Base-by-base conservation (phyloP, 2,888 invertebrate genomes). In the Idaea aversata region DNA sequence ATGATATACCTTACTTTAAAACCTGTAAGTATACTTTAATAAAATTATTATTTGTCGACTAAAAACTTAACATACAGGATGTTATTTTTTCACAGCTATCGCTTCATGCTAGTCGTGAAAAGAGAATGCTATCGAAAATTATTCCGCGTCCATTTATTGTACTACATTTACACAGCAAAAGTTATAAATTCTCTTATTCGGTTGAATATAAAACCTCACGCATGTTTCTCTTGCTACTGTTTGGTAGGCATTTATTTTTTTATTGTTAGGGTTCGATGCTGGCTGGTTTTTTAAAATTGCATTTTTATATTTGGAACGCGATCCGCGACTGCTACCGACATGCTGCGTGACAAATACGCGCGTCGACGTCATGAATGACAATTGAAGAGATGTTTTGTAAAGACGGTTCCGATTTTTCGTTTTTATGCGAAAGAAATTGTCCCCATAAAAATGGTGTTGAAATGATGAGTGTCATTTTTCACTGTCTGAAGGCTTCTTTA, bases 251-350 rank as follows among this genome's bases (percentile, higher is more conserved):
- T 90, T 87, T 87, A 85, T 87, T 87, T 88, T 25, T 91, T 88
- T 90, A 89, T 90, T 88, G 88, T 84, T 84, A 84, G 91, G 90
- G 90, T 87, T 88, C 87, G 82, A 80, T 82, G 83, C 80, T 80
- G 77, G 81, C 78, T 59, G 83, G 79, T 78, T 90, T 90, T 89
- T 91, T 91, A 91, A 93, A 92, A 92, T 93, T 92, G 91, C 91
- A 91, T 92, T 92, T 92, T 91, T 91, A 91, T 92, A 90, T 92
- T 93, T 91, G 91, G 87, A 85, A 87, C 91, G 90, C 90, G 87
- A 86, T 85, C 86, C 88, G 86, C 83, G 78, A 80, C 86, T 88
- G 86, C 83, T 77, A 80, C 82, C 85, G 86, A 82, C 86, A 88
- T 81, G 86, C 81, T 84, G 86, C 85, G 89, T 93, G 93, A 93